Percentiles rank a stretch among this genome's conserved stretches.
phyloP scores from a whole-genome alignment of 30 jellyfish, hydroid and myxozoan species.

The Aurelia sp. region DNA sequence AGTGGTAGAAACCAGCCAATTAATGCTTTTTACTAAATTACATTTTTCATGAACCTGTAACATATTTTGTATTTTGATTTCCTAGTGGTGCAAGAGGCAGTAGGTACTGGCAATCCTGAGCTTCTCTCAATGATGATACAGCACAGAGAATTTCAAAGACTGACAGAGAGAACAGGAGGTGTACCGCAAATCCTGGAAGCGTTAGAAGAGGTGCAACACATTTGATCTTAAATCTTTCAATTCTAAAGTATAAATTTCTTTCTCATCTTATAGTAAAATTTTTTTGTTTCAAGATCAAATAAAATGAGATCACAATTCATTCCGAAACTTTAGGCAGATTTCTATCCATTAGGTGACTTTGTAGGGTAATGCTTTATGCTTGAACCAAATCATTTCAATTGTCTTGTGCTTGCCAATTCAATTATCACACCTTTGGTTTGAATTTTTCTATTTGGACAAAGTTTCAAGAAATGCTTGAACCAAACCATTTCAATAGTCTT shows the following conservation, averaged over 20 bases:
- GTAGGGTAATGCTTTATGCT: no score
- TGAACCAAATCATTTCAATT: no score
- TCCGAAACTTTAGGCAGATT: no score
- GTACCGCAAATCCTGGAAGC: constrained; percentile 84
- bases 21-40: neutral
- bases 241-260: neutral
- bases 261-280: neutral
- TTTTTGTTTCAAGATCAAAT: no score
- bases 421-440: no score
- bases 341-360: no score
- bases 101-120: constrained; percentile 94
- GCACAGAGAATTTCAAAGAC: constrained; percentile 88
- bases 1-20: neutral
- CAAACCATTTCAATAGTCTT: no score
- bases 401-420: no score
- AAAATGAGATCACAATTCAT: no score
- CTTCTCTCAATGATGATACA: constrained; percentile 75
- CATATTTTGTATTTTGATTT: neutral
- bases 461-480: no score
- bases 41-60: neutral
- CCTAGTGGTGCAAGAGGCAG: constrained; percentile 98
- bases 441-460: no score
- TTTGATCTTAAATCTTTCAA: neutral
- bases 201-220: constrained; percentile 78
- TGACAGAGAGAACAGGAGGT: constrained; percentile 96